Evolutionary conservation across 1,140 invertebrate species (phyloP), one percentile per base, ranked within the genome.

Genomic region (Brachionus asplanchnoidis): DNA sequence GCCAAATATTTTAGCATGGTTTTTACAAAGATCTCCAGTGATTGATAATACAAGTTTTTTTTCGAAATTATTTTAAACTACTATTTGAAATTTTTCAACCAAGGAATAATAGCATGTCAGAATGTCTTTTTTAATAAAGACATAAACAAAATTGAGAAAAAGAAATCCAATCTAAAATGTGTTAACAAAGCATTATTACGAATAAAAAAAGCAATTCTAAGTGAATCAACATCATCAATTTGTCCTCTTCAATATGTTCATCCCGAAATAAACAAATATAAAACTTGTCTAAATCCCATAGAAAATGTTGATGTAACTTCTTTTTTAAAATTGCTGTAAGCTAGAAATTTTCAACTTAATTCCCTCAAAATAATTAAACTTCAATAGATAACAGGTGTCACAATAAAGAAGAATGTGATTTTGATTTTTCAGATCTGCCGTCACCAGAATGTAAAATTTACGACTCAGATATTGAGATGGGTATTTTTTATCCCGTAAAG

Each of bases 191-290:
- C 79, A 12, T 65, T 82, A 28, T 20, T 82, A 40, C 60, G 36
- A 82, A 82, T 82, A 23, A 65, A 82, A 82, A 68, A 60, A 26
- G 79, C 79, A 17, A 82, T 68, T 46, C 32, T 82, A 46, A 82
- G 23, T 11, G 36, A 42, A 11, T 82, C 79, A 46, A 32, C 65
- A 23, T 28, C 32, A 40, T 60, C 50, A 23, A 36, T 44, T 26
- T 82, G 79, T 46, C 79, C 79, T 60, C 40, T 82, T 20, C 79
- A 82, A 65, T 82, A 28, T 46, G 79, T 68, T 60, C n/a, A 60
- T 68, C 12, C 68, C 20, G 68, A 73, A 73, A 42, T 73, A 40
- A 73, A 42, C 12, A 40, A 73, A n/a, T 68, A n/a, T 36, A 68
- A 68, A 20, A 68, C 53, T 1, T 82, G 79, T 40, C 36, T 36